phyloP scores from a whole-genome alignment of 2,113 vertebrate genomes.

The Odontophorus gujanensis region DNA sequence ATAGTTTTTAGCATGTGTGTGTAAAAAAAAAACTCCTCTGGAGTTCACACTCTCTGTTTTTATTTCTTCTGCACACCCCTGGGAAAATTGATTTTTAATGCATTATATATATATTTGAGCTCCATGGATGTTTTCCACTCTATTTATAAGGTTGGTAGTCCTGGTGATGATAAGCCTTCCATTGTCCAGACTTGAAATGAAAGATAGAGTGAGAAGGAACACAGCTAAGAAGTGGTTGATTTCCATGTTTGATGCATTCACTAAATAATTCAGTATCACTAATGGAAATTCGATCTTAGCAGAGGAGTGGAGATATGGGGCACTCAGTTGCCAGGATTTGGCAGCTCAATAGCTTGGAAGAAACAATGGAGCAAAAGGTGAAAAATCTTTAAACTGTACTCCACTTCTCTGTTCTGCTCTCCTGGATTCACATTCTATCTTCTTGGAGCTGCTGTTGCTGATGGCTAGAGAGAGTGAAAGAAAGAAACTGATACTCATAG shows the following conservation, averaged over 20 bases:
- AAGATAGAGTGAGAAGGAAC: constrained; percentile 5
- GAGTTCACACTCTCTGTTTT: background rate
- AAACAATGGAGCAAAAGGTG: constrained; percentile 60
- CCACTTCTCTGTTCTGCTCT: constrained; percentile 45
- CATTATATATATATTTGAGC: background rate
- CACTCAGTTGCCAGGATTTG: constrained; percentile 33
- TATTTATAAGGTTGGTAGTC: background rate
- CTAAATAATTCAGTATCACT: constrained; percentile 82
- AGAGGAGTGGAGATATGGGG: background rate
- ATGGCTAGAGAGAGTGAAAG: background rate
- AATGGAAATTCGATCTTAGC: constrained; percentile 76
- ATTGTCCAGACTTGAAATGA: background rate
- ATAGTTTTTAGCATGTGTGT: background rate
- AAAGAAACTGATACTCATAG: constrained; percentile 69
- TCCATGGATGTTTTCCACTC: background rate
- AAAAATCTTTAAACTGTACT: constrained; percentile 64
- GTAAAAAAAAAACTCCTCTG: background rate
- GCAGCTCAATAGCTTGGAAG: constrained; percentile 59
- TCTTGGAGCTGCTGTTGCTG: constrained; percentile 37
- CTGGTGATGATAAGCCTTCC: background rate
- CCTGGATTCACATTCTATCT: constrained; percentile 40
- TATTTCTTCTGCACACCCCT: background rate
- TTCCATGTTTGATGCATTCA: constrained; percentile 49
- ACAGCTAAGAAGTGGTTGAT: constrained; percentile 37
- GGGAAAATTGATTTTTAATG: background rate